Base-by-base conservation (phyloP, 2,797 vertebrate species). In the Phylloscopus collybita region DNA sequence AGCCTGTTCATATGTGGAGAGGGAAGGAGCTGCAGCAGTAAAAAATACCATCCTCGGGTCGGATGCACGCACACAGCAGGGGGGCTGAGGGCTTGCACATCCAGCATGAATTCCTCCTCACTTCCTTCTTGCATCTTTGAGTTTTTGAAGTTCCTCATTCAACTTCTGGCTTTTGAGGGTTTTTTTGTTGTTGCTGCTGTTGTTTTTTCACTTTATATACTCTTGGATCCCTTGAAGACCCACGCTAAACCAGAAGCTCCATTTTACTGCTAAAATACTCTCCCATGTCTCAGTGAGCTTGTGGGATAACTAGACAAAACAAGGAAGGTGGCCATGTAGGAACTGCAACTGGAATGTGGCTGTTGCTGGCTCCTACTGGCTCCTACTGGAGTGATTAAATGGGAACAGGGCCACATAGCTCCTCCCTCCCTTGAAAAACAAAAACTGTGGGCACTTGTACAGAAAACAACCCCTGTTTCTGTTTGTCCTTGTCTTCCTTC, bases 341-440 rank as follows among this genome's bases (percentile, higher is more conserved):
- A 92, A 44, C 61, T 89, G 75, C 36, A 71, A 54, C 61, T 90
- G 95, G 84, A 95, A 92, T 40, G 72, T 92, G 87, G 86, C 79
- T 4, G 21, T 80, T 93, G 59, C 81, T 92, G 95, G 91, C 90
- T 96, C 65, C 64, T 95, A 19, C 88, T 94, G 93, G 93, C 93
- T 95, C 54, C 61, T 94, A 12, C 87, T 78, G 71, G 65, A 80
- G 87, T 80, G 91, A 96, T 93, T 93, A 89, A 94, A 54, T 74
- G 91, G 92, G 92, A 94, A 87, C 81, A 74, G 84, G 69, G 91
- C 89, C 95, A 95, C 84, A 32, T 36, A 47, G 73, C 96, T 96
- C 91, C 95, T 96, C 90, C 95, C 79, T 92, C 84, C 34, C 73
- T 74, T 91, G 81, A 70, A 93, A 94, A 96, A 93, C 87, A 94